A percentile compares a stretch with the other conserved stretches of the same genome.
Conservation (phyloP, 2,888 invertebrate genomes). For the Conops quadrifasciatus region DNA sequence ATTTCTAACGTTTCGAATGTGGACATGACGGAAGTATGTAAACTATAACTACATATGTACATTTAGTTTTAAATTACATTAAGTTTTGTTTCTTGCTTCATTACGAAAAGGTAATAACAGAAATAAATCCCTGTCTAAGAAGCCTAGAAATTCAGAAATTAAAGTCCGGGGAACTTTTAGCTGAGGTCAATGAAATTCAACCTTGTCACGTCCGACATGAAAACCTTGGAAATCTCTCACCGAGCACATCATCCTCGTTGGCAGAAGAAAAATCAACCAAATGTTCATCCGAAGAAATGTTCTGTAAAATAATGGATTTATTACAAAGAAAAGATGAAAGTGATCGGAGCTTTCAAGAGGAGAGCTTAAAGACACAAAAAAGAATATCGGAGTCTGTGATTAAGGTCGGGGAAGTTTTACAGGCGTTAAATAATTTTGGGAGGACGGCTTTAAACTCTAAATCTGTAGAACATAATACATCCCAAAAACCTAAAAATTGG, state of each 20-base stretch:
- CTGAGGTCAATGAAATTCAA: neutral
- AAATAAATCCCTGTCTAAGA: neutral
- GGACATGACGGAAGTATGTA: neutral
- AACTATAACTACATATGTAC: neutral
- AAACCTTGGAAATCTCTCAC: neutral
- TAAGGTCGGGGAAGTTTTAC: neutral
- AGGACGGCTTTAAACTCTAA: neutral
- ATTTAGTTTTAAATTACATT: neutral
- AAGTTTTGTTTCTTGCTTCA: too few relatives aligned
- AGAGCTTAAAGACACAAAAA: conserved; percentile 1
- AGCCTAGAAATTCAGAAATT: neutral
- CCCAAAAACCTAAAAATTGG: neutral
- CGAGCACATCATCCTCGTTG: conserved; percentile 6
- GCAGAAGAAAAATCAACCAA: neutral
- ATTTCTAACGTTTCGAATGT: neutral
- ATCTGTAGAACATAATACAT: neutral
- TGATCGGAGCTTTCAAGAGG: conserved; percentile 6
- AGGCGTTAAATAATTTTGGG: neutral
- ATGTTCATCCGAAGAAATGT: neutral
- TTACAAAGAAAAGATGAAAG: conserved; percentile 6
- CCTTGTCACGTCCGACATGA: neutral
- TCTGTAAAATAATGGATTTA: neutral
- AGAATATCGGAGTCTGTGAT: neutral
- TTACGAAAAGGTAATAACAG: neutral
- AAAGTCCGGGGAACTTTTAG: neutral